These are phyloP conservation scores for Myiozetetes cayanensis DNA, from an alignment of 2,113 vertebrate genomes.

Conservation along the genomic window DNA sequence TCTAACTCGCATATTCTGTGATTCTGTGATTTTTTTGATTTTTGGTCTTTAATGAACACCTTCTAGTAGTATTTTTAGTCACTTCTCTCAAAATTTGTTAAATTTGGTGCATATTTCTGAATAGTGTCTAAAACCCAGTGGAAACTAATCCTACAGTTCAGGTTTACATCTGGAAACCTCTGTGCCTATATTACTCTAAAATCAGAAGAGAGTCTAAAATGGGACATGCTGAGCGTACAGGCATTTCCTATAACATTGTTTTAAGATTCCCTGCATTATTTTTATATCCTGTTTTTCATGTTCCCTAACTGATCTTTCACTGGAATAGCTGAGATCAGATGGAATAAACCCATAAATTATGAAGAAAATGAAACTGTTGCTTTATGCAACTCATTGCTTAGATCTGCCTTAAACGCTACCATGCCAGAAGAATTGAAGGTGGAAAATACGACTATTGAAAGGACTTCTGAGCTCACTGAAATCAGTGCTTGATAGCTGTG, in stretches of 20 bases:
- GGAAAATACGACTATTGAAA: background rate
- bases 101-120: background rate
- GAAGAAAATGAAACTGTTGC: background rate
- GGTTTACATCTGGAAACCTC: background rate
- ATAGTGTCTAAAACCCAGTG: background rate
- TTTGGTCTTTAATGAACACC: background rate
- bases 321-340: background rate
- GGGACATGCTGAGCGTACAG: background rate
- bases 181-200: background rate
- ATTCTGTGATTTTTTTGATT: background rate
- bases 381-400: background rate
- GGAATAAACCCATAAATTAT: background rate
- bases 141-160: background rate
- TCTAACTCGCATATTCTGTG: background rate
- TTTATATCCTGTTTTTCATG: background rate
- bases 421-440: slow-evolving; percentile 14
- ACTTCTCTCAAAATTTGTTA: background rate
- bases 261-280: background rate
- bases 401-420: background rate
- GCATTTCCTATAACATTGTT: background rate
- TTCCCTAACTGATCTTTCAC: background rate
- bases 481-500: background rate
- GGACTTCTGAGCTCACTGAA: background rate
- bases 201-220: background rate
- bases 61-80: background rate